A percentile compares a stretch with the other conserved stretches of the same genome.
These are phyloP conservation scores for Macropus fuliginosus DNA, from an alignment of 2,797 vertebrate genomes.

Conservation along the genomic window DNA sequence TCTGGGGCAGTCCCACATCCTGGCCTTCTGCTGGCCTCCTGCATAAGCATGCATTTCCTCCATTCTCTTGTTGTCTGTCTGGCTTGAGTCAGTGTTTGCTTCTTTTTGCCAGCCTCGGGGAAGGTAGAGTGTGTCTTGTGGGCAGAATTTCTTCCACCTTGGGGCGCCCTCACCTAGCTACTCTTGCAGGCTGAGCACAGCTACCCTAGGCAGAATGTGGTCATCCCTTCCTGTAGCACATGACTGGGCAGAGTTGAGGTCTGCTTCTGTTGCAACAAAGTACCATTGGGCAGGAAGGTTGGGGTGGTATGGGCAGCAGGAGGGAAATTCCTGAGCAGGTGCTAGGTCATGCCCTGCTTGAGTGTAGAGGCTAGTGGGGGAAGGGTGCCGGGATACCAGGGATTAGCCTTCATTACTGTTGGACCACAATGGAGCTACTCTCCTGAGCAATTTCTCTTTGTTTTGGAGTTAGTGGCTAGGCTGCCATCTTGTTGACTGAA, in stretches of 20 bases:
- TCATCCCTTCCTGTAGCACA: background rate
- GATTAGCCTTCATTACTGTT: too few relatives aligned
- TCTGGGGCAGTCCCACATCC: background rate
- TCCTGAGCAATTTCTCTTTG: too few relatives aligned
- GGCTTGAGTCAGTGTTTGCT: background rate
- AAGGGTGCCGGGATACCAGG: background rate
- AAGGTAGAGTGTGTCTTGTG: background rate
- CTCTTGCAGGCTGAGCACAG: background rate
- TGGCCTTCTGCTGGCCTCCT: background rate
- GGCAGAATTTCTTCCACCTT: background rate
- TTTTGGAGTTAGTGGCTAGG: too few relatives aligned
- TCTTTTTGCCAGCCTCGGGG: background rate
- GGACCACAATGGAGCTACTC: too few relatives aligned
- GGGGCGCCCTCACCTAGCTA: background rate
- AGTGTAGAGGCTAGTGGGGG: background rate
- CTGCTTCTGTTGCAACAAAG: background rate
- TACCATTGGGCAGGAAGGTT: background rate
- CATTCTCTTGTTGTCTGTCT: background rate
- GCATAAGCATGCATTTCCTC: too few relatives aligned
- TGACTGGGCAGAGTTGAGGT: background rate
- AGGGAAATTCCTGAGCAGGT: background rate
- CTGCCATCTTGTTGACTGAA: too few relatives aligned
- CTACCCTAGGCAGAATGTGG: background rate
- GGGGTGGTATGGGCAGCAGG: background rate
- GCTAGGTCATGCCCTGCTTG: background rate